Conservation (phyloP, 2,797 vertebrate species). For the Tapirus indicus region DNA sequence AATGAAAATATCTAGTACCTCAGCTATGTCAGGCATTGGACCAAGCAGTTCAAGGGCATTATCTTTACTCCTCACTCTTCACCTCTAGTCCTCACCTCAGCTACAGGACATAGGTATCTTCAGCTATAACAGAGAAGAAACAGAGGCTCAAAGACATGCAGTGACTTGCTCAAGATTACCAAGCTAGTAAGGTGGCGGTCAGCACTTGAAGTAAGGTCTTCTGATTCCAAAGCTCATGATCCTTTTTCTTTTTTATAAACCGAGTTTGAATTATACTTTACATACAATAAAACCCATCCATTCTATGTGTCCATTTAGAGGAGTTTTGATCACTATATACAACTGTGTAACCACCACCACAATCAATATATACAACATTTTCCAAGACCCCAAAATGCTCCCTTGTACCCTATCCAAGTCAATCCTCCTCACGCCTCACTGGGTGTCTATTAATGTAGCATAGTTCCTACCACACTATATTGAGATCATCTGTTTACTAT, state of each 20-base stretch:
- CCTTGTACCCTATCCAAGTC: background rate
- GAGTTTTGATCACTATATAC: slow-evolving; percentile 7
- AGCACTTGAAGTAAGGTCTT: background rate
- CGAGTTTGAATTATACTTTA: slow-evolving; percentile 32
- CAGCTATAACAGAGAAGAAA: background rate
- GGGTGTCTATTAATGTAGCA: background rate
- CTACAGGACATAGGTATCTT: background rate
- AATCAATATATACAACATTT: background rate
- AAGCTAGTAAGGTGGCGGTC: background rate
- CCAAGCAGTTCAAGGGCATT: background rate
- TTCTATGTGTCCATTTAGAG: background rate
- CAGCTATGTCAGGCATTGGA: background rate
- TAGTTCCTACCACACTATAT: background rate
- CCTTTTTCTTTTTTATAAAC: background rate
- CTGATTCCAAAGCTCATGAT: background rate
- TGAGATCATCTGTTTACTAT: slow-evolving; percentile 64
- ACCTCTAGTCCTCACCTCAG: background rate
- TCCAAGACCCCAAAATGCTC: slow-evolving; percentile 9
- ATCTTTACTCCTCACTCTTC: background rate
- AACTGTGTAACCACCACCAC: background rate
- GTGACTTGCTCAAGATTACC: background rate
- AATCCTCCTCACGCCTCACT: background rate
- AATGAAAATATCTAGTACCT: slow-evolving; percentile 12
- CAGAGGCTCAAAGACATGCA: background rate
- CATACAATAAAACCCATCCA: background rate